Percentiles rank a stretch among this genome's conserved stretches.
phyloP scores from a whole-genome alignment of 2,797 vertebrate species.

The Clarias platycephalus region DNA sequence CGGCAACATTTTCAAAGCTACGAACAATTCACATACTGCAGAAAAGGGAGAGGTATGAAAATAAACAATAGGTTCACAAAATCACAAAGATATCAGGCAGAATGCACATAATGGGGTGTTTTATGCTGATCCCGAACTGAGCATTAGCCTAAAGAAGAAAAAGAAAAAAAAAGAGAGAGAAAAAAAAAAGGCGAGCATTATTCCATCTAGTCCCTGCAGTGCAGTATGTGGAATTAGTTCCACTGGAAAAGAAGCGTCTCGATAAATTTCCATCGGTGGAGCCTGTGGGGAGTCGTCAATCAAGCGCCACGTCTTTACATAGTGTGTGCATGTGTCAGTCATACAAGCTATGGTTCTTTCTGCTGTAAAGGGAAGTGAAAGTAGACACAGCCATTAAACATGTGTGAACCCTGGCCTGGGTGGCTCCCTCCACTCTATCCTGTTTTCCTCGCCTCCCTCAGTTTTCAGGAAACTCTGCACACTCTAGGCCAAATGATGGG shows the following conservation, averaged over 20 bases:
- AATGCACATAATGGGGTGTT: neutral
- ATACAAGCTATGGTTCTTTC: constrained; percentile 30
- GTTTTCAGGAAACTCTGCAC: constrained; percentile 45
- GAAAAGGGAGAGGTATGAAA: constrained; percentile 2
- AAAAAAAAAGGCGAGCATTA: neutral
- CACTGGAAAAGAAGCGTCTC: constrained; percentile 31
- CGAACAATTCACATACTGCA: constrained; percentile 8
- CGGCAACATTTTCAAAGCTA: constrained; percentile 33
- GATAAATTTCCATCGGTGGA: constrained; percentile 25
- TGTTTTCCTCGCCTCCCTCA: constrained; percentile 42
- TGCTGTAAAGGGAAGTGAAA: constrained; percentile 48
- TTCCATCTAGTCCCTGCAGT: constrained; percentile 19
- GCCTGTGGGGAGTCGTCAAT: constrained; percentile 38
- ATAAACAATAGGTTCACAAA: constrained; percentile 1
- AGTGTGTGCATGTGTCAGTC: constrained; percentile 21
- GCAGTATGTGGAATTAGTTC: constrained; percentile 29
- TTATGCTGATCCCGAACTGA: neutral
- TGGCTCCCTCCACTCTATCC: constrained; percentile 45
- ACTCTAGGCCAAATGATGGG: constrained; percentile 33
- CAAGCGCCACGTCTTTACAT: constrained; percentile 32
- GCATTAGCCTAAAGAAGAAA: constrained; percentile 1
- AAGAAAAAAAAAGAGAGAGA: neutral
- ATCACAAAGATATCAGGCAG: neutral
- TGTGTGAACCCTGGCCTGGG: constrained; percentile 47
- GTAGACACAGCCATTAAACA: constrained; percentile 19